Base-by-base conservation (phyloP, 2,797 vertebrate genomes). In the Urophycis tenuis region DNA sequence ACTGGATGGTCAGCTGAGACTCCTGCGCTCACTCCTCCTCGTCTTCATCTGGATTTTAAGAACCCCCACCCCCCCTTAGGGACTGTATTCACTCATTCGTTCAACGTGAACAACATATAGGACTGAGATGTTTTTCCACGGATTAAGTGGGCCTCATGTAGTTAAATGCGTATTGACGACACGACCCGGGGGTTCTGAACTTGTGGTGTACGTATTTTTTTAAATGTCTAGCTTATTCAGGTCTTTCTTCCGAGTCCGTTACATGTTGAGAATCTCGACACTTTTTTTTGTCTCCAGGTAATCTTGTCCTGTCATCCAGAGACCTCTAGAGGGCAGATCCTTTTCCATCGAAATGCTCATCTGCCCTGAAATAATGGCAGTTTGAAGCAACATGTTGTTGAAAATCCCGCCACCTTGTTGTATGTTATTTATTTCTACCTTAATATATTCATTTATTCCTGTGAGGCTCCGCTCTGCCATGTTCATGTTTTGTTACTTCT, bases 261-360 rank as follows among this genome's bases (percentile, higher is more conserved):
- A 32, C 11, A 25, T 85, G 7, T 85, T 74, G 80, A 76, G 73
- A 77, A 72, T 84, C 73, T 81, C 53, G 17, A 72, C 70, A 73
- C 9, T 74, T 74, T 74, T 81, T 73, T 75, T 67, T 72, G n/a
- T n/a, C 30, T 41, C 15, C 71, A 35, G 11, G n/a, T n/a, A 25
- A 45, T 77, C 45, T 73, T 64, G 32, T 64, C 76, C 81, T 80
- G 80, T 79, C 77, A 79, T 74, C 53, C 45, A 70, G 82, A 74
- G 83, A 83, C 82, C 79, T 84, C 83, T 83, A 84, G 81, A 83
- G 81, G 88, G 70, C 74, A 75, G 4, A 76, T 34, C 74, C 39
- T 45, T 78, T 53, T 53, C 22, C 6, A 49, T 53, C 19, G 39
- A 53, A 19, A 22, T 22, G 45, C 45, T 53, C 4, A 53, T 53